Conservation (phyloP, 2,888 invertebrate genomes). For the Nebria salina region DNA sequence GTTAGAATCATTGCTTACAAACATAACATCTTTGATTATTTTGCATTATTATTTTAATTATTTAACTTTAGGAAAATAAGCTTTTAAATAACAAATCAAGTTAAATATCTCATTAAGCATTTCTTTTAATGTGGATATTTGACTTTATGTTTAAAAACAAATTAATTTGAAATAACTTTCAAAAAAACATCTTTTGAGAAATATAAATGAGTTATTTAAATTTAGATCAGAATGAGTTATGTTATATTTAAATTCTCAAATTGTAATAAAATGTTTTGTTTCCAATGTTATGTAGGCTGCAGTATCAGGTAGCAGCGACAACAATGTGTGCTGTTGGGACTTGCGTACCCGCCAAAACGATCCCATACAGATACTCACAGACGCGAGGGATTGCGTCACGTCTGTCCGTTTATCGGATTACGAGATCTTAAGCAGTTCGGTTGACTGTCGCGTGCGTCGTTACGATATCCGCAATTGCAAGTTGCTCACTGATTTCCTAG, state of each 20-base stretch:
- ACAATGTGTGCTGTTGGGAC: conserved; percentile 94
- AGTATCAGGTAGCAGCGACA: conserved; percentile 93
- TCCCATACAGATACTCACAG: conserved; percentile 84
- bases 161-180: too few species aligned
- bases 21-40: not conserved
- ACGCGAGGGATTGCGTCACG: conserved; percentile 92
- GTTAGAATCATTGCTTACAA: conserved; percentile 51
- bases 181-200: too few species aligned
- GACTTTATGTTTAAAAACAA: too few species aligned
- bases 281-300: conserved; percentile 64
- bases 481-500: conserved; percentile 84
- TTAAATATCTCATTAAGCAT: too few species aligned
- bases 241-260: too few species aligned
- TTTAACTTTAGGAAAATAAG: too few species aligned
- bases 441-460: conserved; percentile 85
- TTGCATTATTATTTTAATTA: conserved; percentile 4
- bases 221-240: too few species aligned
- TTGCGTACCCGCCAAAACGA: conserved; percentile 73
- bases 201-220: too few species aligned
- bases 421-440: conserved; percentile 89
- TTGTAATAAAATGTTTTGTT: not conserved
- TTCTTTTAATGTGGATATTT: too few species aligned
- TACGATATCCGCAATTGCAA: conserved; percentile 93
- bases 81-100: too few species aligned
- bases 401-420: conserved; percentile 83